These are phyloP conservation scores for Rhinichthys klamathensis DNA, from an alignment of 2,113 vertebrate genomes.

Conservation along the genomic window DNA sequence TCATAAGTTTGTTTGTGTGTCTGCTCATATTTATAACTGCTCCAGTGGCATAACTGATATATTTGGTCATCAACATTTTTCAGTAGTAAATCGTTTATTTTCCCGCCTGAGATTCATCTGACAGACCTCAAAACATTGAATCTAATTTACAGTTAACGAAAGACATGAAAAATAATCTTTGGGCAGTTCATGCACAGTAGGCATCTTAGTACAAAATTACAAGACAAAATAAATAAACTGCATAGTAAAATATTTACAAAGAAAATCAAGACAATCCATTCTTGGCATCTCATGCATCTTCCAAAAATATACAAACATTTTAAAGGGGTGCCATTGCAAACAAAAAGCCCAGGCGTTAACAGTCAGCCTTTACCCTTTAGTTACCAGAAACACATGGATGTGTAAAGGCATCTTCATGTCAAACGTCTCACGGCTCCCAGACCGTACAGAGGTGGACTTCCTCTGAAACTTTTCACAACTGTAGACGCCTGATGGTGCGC, in stretches of 20 bases:
- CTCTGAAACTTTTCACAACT: too few relatives aligned
- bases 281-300: slow-evolving; percentile 63
- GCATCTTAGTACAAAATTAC: slow-evolving; percentile 65
- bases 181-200: slow-evolving; percentile 71
- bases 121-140: not conserved
- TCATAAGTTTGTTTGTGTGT: not conserved
- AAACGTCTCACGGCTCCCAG: not conserved
- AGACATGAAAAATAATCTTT: slow-evolving; percentile 71
- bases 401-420: not conserved
- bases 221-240: slow-evolving; percentile 87
- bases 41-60: not conserved
- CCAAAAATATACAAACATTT: slow-evolving; percentile 39
- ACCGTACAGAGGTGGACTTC: not conserved
- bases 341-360: not conserved
- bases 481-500: not conserved
- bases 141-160: slow-evolving; percentile 41
- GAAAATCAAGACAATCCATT: slow-evolving; percentile 74
- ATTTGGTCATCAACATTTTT: not conserved
- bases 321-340: slow-evolving; percentile 20
- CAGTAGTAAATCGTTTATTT: slow-evolving; percentile 15
- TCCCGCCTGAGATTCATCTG: not conserved
- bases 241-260: slow-evolving; percentile 78
- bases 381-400: not conserved
- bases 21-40: too few relatives aligned
- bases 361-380: not conserved